Conservation (phyloP, 2,888 invertebrate species). For the Eupithecia abbreviata region DNA sequence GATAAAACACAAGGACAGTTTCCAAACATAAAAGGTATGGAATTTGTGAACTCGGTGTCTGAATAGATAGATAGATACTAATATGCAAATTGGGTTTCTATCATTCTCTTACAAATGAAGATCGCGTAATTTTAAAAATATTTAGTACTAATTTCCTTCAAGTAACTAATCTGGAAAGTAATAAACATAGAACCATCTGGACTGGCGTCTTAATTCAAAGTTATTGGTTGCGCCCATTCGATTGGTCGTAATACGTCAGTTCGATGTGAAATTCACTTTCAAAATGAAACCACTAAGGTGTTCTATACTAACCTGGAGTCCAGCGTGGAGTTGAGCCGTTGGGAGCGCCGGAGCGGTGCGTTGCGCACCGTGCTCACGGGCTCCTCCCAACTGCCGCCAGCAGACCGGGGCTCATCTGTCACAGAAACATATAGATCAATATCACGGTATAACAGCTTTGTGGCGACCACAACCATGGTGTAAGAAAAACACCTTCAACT, state of each 20-base stretch:
- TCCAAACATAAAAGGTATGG: background rate
- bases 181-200: background rate
- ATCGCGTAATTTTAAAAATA: no score
- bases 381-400: constrained; percentile 92
- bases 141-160: no score
- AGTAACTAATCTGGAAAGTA: background rate
- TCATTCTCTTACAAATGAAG: no score
- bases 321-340: constrained; percentile 81
- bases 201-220: background rate
- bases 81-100: background rate
- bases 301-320: constrained; percentile 70
- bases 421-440: constrained; percentile 22
- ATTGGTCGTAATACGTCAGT: background rate
- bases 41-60: no score
- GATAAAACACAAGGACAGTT: background rate
- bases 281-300: background rate
- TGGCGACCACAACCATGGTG: no score
- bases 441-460: background rate
- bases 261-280: background rate
- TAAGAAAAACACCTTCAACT: no score
- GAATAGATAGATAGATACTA: no score
- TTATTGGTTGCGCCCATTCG: background rate
- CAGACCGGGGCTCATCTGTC: constrained; percentile 91
- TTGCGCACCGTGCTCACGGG: constrained; percentile 81
- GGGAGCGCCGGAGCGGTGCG: constrained; percentile 78